Evolutionary conservation across 2,113 vertebrate species (phyloP), one percentile per base, ranked within the genome.

Genomic region (Rhagologus leucostigma): DNA sequence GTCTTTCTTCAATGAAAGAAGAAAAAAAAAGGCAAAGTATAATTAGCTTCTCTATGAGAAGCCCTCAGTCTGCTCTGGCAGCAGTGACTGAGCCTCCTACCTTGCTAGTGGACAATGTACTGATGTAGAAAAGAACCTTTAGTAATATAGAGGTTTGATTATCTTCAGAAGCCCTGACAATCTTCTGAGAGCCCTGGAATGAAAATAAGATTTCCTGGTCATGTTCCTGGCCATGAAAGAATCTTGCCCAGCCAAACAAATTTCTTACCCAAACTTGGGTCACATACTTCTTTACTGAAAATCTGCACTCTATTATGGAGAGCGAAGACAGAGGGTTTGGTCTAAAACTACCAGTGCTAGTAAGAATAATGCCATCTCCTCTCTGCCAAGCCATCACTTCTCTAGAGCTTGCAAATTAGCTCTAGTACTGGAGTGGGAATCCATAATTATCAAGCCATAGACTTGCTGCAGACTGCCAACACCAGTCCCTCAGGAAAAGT

Each of bases 11-110:
- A 91, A 85, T 60, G 41, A 93, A 96, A 95, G 79, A 62, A 79
- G 3, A 4, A 80, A 49, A 35, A n/a, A 46, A 52, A 68, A 63
- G 8, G 41, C 9, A 91, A 96, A 96, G 97, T 75, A 85, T 94
- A 97, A 96, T 97, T 96, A 90, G 83, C 77, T 95, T 84, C 59
- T 75, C 52, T 83, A 50, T 53, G 44, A 94, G 41, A 63, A 70
- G 74, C 44, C 60, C 47, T 92, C 82, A 75, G 85, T 89, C 89
- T 95, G 57, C 47, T 92, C 90, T 93, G 92, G 73, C 95, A 92
- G 52, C 73, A 92, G 32, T 84, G 96, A 87, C 77, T 77, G 63
- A 96, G 81, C 76, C 90, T 97, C 93, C 39, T 65, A 53, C 44
- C 93, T 83, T 82, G 63, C 82, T 83, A 89, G 88, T 62, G 95